Percentiles rank a stretch among this genome's conserved stretches.
These are phyloP conservation scores for Cervus canadensis DNA, from an alignment of 2,113 vertebrate genomes.

Conservation along the genomic window DNA sequence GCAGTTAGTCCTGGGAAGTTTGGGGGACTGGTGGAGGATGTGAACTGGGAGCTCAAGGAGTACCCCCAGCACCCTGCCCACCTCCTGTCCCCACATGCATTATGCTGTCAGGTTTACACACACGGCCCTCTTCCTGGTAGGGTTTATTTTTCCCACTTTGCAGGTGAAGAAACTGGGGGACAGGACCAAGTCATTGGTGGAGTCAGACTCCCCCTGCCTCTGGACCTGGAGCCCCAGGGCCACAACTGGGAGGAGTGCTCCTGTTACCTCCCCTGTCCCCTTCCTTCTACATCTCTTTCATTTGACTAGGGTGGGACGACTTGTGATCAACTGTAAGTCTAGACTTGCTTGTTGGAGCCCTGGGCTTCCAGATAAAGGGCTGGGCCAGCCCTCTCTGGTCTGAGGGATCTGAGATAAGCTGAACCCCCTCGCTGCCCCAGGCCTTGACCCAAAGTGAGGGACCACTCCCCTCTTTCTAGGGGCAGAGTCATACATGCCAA, in stretches of 20 bases:
- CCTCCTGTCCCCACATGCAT: not conserved
- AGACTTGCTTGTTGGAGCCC: not conserved
- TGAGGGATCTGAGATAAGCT: slow-evolving; percentile 5
- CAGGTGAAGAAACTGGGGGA: not conserved
- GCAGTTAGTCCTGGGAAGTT: not conserved
- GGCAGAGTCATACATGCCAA: not conserved
- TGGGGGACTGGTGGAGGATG: not conserved
- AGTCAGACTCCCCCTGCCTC: not conserved
- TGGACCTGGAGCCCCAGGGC: not conserved
- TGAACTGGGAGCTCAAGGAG: not conserved
- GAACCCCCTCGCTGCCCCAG: not conserved
- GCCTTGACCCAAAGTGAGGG: not conserved
- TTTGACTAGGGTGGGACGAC: not conserved
- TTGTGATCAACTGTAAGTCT: not conserved
- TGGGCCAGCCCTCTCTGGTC: not conserved
- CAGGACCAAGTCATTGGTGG: not conserved
- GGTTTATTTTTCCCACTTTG: not conserved
- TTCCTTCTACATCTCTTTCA: not conserved
- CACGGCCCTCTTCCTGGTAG: not conserved
- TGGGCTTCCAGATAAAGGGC: slow-evolving; percentile 37
- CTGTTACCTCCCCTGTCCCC: not conserved
- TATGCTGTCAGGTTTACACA: not conserved
- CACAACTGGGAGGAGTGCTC: not conserved
- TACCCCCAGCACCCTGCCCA: not conserved
- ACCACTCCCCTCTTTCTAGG: not conserved